Conservation (phyloP, 2,888 invertebrate genomes). For the Coleophora deauratella region DNA sequence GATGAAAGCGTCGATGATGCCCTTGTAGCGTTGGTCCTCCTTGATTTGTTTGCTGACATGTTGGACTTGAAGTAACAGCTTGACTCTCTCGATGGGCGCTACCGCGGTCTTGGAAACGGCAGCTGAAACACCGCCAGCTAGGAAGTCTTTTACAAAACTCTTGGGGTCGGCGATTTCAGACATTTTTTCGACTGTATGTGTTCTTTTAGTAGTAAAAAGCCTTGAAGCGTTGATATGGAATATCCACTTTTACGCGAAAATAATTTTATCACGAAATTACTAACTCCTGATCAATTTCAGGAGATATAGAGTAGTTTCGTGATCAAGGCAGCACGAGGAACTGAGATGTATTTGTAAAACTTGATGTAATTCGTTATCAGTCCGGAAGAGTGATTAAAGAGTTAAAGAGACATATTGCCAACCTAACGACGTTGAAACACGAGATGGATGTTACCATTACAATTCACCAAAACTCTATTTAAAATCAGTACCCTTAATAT, state of each 20-base stretch:
- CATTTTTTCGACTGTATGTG: conserved; percentile 50
- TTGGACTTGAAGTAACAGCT: conserved; percentile 95
- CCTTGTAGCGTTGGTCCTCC: conserved; percentile 93
- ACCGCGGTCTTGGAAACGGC: conserved; percentile 97
- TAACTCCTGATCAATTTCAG: conserved; percentile 64
- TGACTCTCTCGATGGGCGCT: conserved; percentile 97
- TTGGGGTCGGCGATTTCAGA: conserved; percentile 81
- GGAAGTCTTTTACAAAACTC: conserved; percentile 92
- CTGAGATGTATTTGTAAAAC: conserved; percentile 73
- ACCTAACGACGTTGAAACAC: conserved; percentile 56
- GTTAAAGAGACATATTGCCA: conserved; percentile 67
- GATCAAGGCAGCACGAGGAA: conserved; percentile 69
- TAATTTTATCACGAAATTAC: conserved; percentile 62
- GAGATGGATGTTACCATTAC: conserved; percentile 52
- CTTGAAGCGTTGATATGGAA: conserved; percentile 46
- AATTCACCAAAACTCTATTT: conserved; percentile 1
- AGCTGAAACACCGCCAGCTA: conserved; percentile 94
- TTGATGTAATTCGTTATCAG: conserved; percentile 72
- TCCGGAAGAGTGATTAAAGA: conserved; percentile 69
- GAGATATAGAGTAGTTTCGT: conserved; percentile 69
- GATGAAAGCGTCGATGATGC: conserved; percentile 89
- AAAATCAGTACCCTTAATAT: too few relatives aligned
- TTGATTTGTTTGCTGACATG: conserved; percentile 95
- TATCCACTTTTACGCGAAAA: conserved; percentile 59
- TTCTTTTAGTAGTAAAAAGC: conserved; percentile 43